These are phyloP conservation scores for Leptodirus hochenwartii DNA, from an alignment of 2,888 invertebrate genomes.

Conservation along the genomic window DNA sequence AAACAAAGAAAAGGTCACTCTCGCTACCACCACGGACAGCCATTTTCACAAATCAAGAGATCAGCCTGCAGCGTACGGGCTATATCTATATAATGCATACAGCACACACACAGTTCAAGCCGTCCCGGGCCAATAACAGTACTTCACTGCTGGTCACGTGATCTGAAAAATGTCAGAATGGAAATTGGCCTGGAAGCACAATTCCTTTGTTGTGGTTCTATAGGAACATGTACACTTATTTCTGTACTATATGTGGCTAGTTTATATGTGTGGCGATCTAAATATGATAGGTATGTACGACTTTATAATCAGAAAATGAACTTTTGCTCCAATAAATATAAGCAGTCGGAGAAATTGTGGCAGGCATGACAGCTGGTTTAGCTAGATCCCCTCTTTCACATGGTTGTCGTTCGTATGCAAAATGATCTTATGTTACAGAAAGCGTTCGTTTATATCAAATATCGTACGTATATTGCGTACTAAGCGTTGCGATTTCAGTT, in stretches of 20 bases:
- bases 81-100: too few relatives aligned
- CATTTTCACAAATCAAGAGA: constrained; percentile 56
- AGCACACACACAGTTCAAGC: constrained; percentile 9
- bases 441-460: too few relatives aligned
- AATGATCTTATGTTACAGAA: too few relatives aligned
- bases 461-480: too few relatives aligned
- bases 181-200: constrained; percentile 16
- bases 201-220: constrained; percentile 37
- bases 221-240: constrained; percentile 56
- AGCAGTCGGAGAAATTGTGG: too few relatives aligned
- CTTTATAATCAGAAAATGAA: too few relatives aligned
- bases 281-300: constrained; percentile 52
- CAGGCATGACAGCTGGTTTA: too few relatives aligned
- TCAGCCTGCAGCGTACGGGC: constrained; percentile 17
- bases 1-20: constrained; percentile 74
- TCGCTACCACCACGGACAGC: constrained; percentile 65
- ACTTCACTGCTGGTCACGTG: constrained; percentile 20
- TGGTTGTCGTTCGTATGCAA: too few relatives aligned
- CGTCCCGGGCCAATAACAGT: constrained; percentile 19
- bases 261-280: constrained; percentile 71
- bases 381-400: too few relatives aligned
- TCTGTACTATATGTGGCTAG: constrained; percentile 71
- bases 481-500: too few relatives aligned
- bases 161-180: constrained; percentile 22
- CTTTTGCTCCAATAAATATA: too few relatives aligned